These are phyloP conservation scores for Scaptomyza montana DNA, from an alignment of 1,140 invertebrate species.

Conservation along the genomic window DNA sequence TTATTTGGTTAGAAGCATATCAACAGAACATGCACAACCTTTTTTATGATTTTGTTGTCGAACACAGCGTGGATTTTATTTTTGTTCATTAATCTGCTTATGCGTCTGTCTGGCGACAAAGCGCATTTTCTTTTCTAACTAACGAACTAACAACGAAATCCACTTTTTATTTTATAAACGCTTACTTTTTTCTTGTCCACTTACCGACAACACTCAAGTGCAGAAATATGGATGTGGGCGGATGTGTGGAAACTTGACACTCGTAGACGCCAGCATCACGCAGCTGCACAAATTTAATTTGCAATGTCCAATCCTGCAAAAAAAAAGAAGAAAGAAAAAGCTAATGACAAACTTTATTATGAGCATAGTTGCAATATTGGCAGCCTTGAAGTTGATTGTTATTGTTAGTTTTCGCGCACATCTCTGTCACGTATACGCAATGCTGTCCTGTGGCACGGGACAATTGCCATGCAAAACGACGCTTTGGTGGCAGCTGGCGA, in stretches of 20 bases:
- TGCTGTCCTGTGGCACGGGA: slow-evolving; percentile 31
- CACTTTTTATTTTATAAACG: too few species aligned
- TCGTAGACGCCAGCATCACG: slow-evolving; percentile 92
- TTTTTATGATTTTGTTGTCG: too few species aligned
- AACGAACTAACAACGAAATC: too few species aligned
- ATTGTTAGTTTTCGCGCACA: slow-evolving; percentile 8
- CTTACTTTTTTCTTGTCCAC: slow-evolving; percentile 68
- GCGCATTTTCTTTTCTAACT: too few species aligned
- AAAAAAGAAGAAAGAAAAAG: slow-evolving; percentile 15
- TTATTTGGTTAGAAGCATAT: too few species aligned
- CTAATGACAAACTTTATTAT: background rate
- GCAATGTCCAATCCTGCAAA: slow-evolving; percentile 92
- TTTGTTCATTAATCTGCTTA: too few species aligned
- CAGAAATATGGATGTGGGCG: slow-evolving; percentile 92
- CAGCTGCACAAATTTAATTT: slow-evolving; percentile 92
- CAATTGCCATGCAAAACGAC: slow-evolving; percentile 16
- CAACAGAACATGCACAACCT: too few species aligned
- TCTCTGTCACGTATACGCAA: slow-evolving; percentile 60
- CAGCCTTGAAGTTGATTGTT: slow-evolving; percentile 7
- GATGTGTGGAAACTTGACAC: slow-evolving; percentile 95
- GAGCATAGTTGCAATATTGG: background rate
- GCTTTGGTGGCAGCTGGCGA: slow-evolving; percentile 9
- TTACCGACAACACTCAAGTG: slow-evolving; percentile 93
- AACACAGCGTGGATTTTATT: too few species aligned
- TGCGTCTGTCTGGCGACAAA: too few species aligned